Percentiles rank a stretch among this genome's conserved stretches.
Conservation (phyloP, 2,888 invertebrate genomes). For the Macrosiphum euphorbiae region DNA sequence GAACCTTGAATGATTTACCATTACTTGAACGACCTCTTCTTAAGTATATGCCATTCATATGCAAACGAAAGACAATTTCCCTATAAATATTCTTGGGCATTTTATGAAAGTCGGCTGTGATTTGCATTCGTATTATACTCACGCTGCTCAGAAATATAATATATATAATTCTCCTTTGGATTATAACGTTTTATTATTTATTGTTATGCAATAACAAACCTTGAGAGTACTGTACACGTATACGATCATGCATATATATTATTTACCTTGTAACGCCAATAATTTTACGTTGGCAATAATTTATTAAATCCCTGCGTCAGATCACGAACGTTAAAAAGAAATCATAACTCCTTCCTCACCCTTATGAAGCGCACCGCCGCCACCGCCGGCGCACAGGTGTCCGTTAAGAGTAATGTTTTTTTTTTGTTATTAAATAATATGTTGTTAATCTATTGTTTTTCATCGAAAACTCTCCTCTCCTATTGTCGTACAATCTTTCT, state of each 20-base stretch:
- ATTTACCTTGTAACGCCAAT: constrained; percentile 8
- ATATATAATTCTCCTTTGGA: constrained; percentile 3
- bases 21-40: constrained; percentile 36
- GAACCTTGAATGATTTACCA: constrained; percentile 19
- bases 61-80: constrained; percentile 25
- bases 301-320: constrained; percentile 53
- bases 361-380: not conserved
- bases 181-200: constrained; percentile 54
- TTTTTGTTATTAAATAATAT: not conserved
- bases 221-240: constrained; percentile 5
- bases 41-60: constrained; percentile 24
- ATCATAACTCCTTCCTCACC: not conserved
- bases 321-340: constrained; percentile 36
- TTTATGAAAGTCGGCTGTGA: constrained; percentile 52
- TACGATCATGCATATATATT: not conserved
- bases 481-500: not conserved
- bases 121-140: constrained; percentile 35
- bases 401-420: constrained; percentile 3
- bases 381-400: not conserved
- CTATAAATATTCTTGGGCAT: constrained; percentile 52
- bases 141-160: constrained; percentile 7
- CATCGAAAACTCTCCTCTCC: not conserved
- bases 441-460: constrained; percentile 18
- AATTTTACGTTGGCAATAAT: constrained; percentile 37
- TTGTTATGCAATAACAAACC: constrained; percentile 46